These are phyloP conservation scores for Eueides isabella DNA, from an alignment of 1,140 invertebrate species.

Conservation along the genomic window DNA sequence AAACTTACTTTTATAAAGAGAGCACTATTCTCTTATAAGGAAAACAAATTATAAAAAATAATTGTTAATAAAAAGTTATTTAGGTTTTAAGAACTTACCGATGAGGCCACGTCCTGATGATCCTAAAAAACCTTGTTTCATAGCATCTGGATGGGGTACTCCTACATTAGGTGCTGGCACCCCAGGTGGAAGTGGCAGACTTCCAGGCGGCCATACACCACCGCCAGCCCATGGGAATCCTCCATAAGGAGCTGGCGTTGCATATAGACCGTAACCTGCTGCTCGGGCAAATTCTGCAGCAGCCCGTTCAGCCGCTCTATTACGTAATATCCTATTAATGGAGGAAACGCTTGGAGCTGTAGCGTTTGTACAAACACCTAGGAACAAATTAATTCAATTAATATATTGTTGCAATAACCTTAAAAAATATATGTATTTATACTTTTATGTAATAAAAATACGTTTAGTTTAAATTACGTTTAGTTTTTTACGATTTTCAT, in stretches of 20 bases:
- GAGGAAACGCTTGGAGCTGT: constrained; percentile 95
- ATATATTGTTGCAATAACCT: neutral
- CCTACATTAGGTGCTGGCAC: constrained; percentile 80
- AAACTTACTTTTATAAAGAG: too few species aligned
- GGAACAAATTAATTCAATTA: constrained; percentile 26
- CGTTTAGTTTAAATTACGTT: too few species aligned
- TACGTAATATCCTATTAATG: constrained; percentile 95
- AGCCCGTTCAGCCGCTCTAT: constrained; percentile 95
- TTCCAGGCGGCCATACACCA: constrained; percentile 77
- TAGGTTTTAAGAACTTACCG: constrained; percentile 49
- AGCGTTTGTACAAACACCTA: constrained; percentile 93
- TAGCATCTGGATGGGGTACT: constrained; percentile 79
- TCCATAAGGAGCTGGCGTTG: constrained; percentile 87
- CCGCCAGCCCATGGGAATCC: constrained; percentile 84
- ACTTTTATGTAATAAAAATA: too few species aligned
- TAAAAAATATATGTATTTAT: neutral
- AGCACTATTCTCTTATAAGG: too few species aligned
- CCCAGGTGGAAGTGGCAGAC: constrained; percentile 78
- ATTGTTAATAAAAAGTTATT: neutral
- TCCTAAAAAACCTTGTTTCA: constrained; percentile 83
- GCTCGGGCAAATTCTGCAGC: constrained; percentile 96
- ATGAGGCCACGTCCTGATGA: constrained; percentile 77
- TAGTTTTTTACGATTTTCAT: too few species aligned
- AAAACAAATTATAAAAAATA: neutral
- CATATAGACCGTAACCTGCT: constrained; percentile 94